Conservation (phyloP, 2,888 invertebrate genomes). For the Lampropteryx suffumata region DNA sequence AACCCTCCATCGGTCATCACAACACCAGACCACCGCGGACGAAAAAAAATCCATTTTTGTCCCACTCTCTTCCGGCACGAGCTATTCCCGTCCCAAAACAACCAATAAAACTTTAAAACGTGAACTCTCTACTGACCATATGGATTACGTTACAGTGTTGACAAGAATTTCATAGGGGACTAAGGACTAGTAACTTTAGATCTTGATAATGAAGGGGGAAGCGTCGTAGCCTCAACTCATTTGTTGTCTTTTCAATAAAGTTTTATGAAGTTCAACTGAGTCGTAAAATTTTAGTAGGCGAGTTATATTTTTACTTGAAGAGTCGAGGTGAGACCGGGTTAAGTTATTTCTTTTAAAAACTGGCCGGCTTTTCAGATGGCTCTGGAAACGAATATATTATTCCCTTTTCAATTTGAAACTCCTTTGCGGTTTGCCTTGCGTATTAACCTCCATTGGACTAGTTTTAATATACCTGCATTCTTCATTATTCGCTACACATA, state of each 20-base stretch:
- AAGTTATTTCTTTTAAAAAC: too few relatives aligned
- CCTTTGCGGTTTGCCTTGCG: too few relatives aligned
- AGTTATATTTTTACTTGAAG: too few relatives aligned
- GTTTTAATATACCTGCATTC: too few relatives aligned
- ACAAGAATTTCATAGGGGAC: conserved; percentile 32
- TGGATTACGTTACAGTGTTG: conserved; percentile 54
- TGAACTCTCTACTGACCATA: conserved; percentile 60
- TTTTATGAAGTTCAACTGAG: conserved; percentile 27
- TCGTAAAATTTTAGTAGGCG: conserved; percentile 11
- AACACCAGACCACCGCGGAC: conserved; percentile 55
- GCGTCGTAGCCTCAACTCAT: background rate
- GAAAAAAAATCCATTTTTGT: conserved; percentile 66
- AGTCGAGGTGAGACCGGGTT: too few relatives aligned
- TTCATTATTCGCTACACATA: too few relatives aligned
- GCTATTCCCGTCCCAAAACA: conserved; percentile 56
- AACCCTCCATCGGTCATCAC: conserved; percentile 40
- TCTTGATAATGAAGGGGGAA: conserved; percentile 10
- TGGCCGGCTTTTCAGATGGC: too few relatives aligned
- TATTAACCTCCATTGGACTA: too few relatives aligned
- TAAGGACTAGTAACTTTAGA: conserved; percentile 19
- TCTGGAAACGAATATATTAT: too few relatives aligned
- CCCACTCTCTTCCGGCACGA: conserved; percentile 62
- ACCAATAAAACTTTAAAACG: conserved; percentile 53
- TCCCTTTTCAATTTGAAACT: too few relatives aligned
- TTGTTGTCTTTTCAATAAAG: conserved; percentile 23